phyloP scores from a whole-genome alignment of 2,797 vertebrate species.

The Leptodactylus fallax region DNA sequence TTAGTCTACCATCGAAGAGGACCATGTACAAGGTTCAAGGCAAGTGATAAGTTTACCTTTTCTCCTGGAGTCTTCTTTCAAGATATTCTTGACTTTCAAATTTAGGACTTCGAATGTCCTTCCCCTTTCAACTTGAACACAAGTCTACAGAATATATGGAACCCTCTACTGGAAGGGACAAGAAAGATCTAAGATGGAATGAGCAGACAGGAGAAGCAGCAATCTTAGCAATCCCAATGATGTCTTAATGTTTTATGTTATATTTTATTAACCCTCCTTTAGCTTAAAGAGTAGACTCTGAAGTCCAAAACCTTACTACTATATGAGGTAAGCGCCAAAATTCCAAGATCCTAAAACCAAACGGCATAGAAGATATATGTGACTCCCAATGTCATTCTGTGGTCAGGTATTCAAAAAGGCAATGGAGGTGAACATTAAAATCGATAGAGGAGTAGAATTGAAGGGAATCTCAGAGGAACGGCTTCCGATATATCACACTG shows the following conservation, averaged over 20 bases:
- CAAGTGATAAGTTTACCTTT: not conserved
- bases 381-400: not conserved
- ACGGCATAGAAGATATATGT: not conserved
- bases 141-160: too few relatives aligned
- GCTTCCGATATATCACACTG: not conserved
- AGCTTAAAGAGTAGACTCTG: not conserved
- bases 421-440: conserved; percentile 41
- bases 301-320: not conserved
- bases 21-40: not conserved
- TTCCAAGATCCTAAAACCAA: not conserved
- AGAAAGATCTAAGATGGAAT: too few relatives aligned
- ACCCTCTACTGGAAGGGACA: too few relatives aligned
- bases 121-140: too few relatives aligned
- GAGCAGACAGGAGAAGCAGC: too few relatives aligned
- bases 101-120: too few relatives aligned
- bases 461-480: not conserved
- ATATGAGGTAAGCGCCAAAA: not conserved
- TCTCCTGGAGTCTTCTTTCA: not conserved
- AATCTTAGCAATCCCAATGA: too few relatives aligned
- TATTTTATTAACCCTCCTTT: not conserved
- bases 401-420: conserved; percentile 16
- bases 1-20: too few relatives aligned
- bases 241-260: not conserved
- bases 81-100: too few relatives aligned
- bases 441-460: conserved; percentile 11